Evolutionary conservation across 1,140 invertebrate species (phyloP).

Genomic region (Laodelphax striatellus): DNA sequence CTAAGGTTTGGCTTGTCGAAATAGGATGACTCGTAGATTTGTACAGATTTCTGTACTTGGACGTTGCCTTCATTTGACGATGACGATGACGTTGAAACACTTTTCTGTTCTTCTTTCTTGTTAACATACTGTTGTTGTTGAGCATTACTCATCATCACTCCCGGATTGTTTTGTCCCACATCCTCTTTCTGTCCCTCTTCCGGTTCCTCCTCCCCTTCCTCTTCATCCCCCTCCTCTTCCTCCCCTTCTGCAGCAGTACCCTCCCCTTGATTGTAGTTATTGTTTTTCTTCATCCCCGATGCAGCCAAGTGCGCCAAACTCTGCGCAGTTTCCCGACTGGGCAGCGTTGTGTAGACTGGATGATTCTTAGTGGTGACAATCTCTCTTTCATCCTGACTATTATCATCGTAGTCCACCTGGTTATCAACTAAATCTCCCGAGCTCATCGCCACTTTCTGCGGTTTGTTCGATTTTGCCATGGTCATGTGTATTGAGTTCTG

Average conservation of each 20-base stretch:
- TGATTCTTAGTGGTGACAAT: neutral
- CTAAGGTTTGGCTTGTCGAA: neutral
- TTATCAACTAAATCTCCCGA: constrained; percentile 1
- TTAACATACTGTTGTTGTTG: neutral
- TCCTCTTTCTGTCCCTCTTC: constrained; percentile 1
- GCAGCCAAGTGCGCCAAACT: constrained; percentile 37
- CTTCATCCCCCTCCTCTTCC: neutral
- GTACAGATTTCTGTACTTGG: neutral
- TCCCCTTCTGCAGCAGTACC: neutral
- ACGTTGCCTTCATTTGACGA: neutral
- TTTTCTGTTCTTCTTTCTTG: neutral
- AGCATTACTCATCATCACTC: neutral
- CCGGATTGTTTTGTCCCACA: neutral
- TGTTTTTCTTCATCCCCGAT: constrained; percentile 3
- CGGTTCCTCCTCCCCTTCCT: constrained; percentile 6
- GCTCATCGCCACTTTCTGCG: neutral
- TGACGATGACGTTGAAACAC: too few relatives aligned
- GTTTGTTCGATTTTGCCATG: neutral
- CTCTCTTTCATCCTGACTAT: constrained; percentile 1
- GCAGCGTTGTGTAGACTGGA: constrained; percentile 32
- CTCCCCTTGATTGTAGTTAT: neutral
- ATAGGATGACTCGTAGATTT: neutral
- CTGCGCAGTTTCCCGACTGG: constrained; percentile 38
- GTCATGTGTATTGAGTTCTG: neutral
- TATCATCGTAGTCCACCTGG: constrained; percentile 9